Evolutionary conservation across 2,113 vertebrate species (phyloP).

Genomic region (Sarotherodon lohbergeri): DNA sequence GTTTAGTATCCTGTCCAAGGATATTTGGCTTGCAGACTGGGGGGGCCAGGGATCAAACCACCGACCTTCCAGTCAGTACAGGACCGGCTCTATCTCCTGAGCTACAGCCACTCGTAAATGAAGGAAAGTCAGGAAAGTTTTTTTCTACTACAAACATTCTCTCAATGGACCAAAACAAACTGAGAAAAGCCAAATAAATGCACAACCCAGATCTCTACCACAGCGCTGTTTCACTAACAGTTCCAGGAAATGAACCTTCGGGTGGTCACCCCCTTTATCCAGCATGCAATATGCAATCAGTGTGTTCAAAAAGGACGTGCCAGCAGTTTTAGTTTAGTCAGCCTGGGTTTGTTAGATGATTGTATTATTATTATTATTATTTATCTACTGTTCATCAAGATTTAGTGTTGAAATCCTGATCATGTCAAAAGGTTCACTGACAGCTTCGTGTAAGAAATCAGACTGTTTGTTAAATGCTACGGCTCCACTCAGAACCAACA

Average conservation of each 20-base stretch:
- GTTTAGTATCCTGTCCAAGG: neutral
- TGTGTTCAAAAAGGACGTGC: neutral
- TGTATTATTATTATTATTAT: neutral
- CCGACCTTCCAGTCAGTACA: neutral
- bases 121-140: neutral
- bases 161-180: neutral
- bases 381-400: neutral
- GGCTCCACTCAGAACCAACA: slow-evolving; percentile 29
- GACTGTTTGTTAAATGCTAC: neutral
- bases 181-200: neutral
- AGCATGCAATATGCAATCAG: neutral
- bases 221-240: neutral
- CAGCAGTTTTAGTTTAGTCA: neutral
- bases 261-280: neutral
- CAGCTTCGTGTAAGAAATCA: neutral
- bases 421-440: neutral
- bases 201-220: neutral
- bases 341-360: neutral
- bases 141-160: neutral
- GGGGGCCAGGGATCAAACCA: neutral
- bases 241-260: neutral
- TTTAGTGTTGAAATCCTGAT: neutral
- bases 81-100: fast-evolving
- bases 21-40: neutral
- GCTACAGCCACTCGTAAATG: neutral